Percentiles rank a stretch among this genome's conserved stretches.
phyloP scores from a whole-genome alignment of 2,888 invertebrate species.

The Acrobasis suavella region DNA sequence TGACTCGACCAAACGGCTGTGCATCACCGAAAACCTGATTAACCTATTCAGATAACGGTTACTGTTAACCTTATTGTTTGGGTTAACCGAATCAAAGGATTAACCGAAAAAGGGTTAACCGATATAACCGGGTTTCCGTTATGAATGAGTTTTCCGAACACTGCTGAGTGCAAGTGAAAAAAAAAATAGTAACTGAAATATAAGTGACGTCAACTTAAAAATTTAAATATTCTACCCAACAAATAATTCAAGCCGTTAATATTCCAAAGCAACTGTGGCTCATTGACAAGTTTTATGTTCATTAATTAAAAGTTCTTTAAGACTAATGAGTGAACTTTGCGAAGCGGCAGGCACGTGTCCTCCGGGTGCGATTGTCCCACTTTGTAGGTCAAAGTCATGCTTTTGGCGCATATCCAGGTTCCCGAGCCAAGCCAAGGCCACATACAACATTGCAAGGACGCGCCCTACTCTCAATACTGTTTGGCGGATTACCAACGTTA shows the following conservation, averaged over 20 bases:
- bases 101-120: no score
- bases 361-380: conserved; percentile 26
- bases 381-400: conserved; percentile 48
- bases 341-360: conserved; percentile 3
- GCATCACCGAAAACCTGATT: no score
- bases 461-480: conserved; percentile 30
- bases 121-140: no score
- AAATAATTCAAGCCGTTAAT: background rate
- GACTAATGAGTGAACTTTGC: background rate
- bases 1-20: no score
- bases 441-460: conserved; percentile 18
- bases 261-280: background rate
- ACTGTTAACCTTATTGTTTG: no score
- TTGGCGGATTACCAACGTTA: conserved; percentile 45
- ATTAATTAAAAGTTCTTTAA: conserved; percentile 9
- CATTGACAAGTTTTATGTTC: background rate
- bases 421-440: conserved; percentile 28
- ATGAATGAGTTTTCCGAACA: no score
- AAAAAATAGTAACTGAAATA: background rate
- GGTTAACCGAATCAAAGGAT: no score
- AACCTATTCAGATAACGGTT: no score
- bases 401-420: conserved; percentile 48
- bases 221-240: background rate
- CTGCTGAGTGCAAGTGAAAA: no score
- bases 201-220: background rate